phyloP scores from a whole-genome alignment of 2,113 vertebrate genomes.

The Pelecanus crispus region DNA sequence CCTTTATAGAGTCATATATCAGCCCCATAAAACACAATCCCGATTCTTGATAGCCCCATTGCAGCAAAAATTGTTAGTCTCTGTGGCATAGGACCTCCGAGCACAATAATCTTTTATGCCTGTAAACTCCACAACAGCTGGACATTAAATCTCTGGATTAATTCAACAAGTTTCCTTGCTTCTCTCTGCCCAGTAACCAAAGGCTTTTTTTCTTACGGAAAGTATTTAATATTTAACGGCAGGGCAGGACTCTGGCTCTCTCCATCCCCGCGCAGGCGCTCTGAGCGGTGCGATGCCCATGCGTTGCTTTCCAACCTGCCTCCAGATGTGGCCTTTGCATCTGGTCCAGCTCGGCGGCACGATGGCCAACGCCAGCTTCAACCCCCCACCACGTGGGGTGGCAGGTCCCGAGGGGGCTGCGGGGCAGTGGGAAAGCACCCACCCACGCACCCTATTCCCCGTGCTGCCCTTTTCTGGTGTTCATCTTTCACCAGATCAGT shows the following conservation, averaged over 20 bases:
- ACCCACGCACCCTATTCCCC: rapidly evolving
- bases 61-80: conserved; percentile 17
- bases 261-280: not conserved
- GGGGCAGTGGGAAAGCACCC: not conserved
- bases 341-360: not conserved
- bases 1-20: conserved; percentile 2
- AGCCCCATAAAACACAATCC: conserved; percentile 24
- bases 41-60: not conserved
- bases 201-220: not conserved
- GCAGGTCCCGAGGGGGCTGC: not conserved
- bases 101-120: conserved; percentile 20
- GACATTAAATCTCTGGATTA: conserved; percentile 21
- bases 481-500: not conserved
- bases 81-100: not conserved
- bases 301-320: rapidly evolving
- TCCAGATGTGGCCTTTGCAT: not conserved
- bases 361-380: not conserved
- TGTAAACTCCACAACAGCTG: conserved; percentile 5
- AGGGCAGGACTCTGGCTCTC: not conserved
- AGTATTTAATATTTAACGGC: not conserved
- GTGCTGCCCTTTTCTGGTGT: not conserved
- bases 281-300: rapidly evolving
- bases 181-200: not conserved
- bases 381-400: rapidly evolving
- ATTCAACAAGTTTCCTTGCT: conserved; percentile 17